phyloP scores from a whole-genome alignment of 1,140 invertebrate genomes.

The Wasmannia auropunctata region DNA sequence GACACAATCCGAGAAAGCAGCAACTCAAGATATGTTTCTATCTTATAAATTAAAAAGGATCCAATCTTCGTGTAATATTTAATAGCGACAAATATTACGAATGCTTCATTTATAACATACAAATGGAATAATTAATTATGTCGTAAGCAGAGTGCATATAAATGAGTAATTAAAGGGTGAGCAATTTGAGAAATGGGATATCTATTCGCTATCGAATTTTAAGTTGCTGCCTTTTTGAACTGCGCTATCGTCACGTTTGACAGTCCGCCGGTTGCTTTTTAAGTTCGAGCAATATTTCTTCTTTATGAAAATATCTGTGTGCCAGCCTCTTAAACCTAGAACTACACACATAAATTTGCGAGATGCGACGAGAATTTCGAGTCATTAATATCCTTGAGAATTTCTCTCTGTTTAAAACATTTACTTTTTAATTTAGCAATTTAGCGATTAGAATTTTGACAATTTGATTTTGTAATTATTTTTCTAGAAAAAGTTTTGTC shows the following conservation, averaged over 20 bases:
- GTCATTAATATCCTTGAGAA: not conserved
- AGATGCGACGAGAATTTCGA: not conserved
- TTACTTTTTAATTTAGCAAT: not conserved
- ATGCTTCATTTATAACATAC: not conserved
- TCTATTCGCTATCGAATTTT: not conserved
- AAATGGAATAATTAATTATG: not conserved
- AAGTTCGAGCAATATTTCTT: constrained; percentile 19
- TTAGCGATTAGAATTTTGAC: not conserved
- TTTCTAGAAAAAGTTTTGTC: not conserved
- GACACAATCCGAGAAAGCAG: constrained; percentile 17
- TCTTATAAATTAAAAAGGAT: not conserved
- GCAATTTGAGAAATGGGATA: not conserved
- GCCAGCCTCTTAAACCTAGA: not conserved
- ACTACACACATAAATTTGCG: not conserved
- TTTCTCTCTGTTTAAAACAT: not conserved
- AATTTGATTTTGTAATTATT: too few relatives aligned
- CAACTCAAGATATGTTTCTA: not conserved
- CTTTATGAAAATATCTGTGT: constrained; percentile 24
- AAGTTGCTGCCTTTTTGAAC: not conserved
- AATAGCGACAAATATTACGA: not conserved
- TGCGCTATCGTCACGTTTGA: not conserved
- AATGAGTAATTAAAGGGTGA: not conserved
- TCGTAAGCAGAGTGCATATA: not conserved
- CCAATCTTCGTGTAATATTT: not conserved
- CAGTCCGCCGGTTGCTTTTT: not conserved